A percentile compares a stretch with the other conserved stretches of the same genome.
These are phyloP conservation scores for Sylvietta virens DNA, from an alignment of 2,113 vertebrate species.

Conservation along the genomic window DNA sequence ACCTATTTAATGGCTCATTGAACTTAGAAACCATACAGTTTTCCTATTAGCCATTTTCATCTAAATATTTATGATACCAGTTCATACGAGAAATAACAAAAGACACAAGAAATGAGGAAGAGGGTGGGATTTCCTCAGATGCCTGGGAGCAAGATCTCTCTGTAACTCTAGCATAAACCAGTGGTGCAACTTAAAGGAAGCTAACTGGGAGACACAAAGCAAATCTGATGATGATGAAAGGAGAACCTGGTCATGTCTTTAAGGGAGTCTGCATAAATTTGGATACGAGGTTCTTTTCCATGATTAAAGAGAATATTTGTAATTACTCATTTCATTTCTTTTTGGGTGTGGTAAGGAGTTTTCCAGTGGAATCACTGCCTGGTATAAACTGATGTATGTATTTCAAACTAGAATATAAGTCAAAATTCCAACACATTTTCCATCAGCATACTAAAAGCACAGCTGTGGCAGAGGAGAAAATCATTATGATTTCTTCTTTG, in stretches of 20 bases:
- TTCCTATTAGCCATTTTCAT: conserved; percentile 39
- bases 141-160: background rate
- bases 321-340: conserved; percentile 23
- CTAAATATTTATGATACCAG: conserved; percentile 46
- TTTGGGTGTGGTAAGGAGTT: conserved; percentile 28
- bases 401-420: background rate
- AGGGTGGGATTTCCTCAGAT: background rate
- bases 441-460: background rate
- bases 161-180: background rate
- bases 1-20: conserved; percentile 52
- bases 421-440: background rate
- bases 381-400: background rate
- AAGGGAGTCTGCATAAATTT: conserved; percentile 55
- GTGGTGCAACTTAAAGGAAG: conserved; percentile 21
- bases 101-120: conserved; percentile 4
- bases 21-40: conserved; percentile 44
- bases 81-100: background rate
- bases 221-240: conserved; percentile 39
- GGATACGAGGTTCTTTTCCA: conserved; percentile 20
- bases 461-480: background rate
- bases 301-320: conserved; percentile 58
- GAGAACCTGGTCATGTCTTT: conserved; percentile 11
- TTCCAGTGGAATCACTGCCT: background rate
- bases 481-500: background rate
- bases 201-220: conserved; percentile 27